Evolutionary conservation across 2,888 invertebrate species (phyloP).

Genomic region (Limnephilus auricula): DNA sequence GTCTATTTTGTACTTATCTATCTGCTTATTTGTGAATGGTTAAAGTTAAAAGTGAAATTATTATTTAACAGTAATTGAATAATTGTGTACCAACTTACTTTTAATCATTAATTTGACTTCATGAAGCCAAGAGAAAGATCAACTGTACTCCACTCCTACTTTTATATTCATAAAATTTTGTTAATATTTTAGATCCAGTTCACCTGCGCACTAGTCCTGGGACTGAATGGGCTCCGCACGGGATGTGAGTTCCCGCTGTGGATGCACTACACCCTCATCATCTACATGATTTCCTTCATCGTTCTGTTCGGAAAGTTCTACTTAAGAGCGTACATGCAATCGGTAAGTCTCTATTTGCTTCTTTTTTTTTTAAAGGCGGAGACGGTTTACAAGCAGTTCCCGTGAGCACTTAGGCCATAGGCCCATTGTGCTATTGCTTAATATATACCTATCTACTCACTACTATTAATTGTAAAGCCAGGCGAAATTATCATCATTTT

Average conservation of each 20-base stretch:
- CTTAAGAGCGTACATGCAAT: conserved; percentile 86
- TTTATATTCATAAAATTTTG: not conserved
- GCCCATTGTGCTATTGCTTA: too few relatives aligned
- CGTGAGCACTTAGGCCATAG: too few relatives aligned
- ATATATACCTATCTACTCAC: not conserved
- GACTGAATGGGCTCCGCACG: conserved; percentile 86
- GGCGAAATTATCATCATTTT: not conserved
- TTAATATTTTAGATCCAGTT: conserved; percentile 84
- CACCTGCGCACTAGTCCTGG: conserved; percentile 87
- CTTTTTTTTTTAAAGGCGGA: too few relatives aligned
- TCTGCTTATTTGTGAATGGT: not conserved
- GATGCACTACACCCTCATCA: conserved; percentile 91
- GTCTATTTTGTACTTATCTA: too few relatives aligned
- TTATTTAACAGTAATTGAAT: not conserved
- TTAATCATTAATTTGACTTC: not conserved
- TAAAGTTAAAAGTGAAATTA: not conserved
- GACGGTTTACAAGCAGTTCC: too few relatives aligned
- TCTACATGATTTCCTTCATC: conserved; percentile 93
- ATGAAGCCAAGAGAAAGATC: not conserved
- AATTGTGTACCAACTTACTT: not conserved
- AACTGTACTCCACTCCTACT: not conserved
- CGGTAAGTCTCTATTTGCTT: conserved; percentile 75
- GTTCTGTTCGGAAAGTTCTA: conserved; percentile 93
- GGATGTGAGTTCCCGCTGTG: conserved; percentile 93
- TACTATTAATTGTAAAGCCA: not conserved